Evolutionary conservation across 2,888 invertebrate species (phyloP), one percentile per base, ranked within the genome.

Genomic region (Phlogophora meticulosa): DNA sequence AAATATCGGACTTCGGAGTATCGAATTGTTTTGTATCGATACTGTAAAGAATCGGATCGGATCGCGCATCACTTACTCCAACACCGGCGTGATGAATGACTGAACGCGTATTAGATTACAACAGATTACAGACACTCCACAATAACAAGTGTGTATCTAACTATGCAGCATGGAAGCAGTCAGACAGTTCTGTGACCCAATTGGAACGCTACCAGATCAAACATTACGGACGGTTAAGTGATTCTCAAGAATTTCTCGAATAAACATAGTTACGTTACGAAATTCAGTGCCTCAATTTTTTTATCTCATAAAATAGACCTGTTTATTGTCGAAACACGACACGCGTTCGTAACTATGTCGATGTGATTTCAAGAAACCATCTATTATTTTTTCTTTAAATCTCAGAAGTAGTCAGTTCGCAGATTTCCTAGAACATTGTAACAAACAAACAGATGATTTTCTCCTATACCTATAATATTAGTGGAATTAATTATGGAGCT

Each of bases 191-290:
- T 40, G 43, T 60, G 83, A 80, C 81, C 83, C 49, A 82, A 80
- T 82, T 81, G 81, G 81, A 81, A 78, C 72, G 60, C 24, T 59
- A 71, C 81, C 81, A 82, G 81, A 75, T 51, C 81, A 80, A 80
- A 82, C 75, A 78, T 51, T 66, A 55, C 68, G 32, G 36, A 42
- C 52, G 63, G 71, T 71, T 80, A 82, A 81, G 81, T 81, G 78
- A 66, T 78, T 81, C 70, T 55, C 36, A 62, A 76, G 83, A 81
- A 81, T 66, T 78, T 70, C 58, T 56, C 61, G 36, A 49, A 59
- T 77, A 80, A 74, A 82, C 71, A 79, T 24, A 58, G 56, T 13
- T 32, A 65, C 53, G 49, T 71, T 76, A 76, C 60, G 61, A 76
- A 73, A 76, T 64, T 62, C 51, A 68, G 53, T 65, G 66, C 72